Evolutionary conservation across 1,140 invertebrate genomes (phyloP).

Genomic region (Frieseomelitta varia): DNA sequence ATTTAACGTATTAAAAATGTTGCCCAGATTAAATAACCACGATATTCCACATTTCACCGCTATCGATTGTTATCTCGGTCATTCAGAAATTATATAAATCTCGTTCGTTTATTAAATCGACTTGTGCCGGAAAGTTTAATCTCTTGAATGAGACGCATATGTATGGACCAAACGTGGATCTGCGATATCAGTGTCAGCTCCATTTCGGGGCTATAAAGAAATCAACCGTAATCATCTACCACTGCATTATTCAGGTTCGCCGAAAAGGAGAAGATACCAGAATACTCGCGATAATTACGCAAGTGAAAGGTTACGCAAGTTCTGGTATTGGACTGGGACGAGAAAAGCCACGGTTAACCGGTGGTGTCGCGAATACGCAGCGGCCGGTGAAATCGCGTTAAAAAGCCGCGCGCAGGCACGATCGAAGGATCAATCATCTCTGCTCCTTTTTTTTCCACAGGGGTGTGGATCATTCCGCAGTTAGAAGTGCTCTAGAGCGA

Average conservation of each 20-base stretch:
- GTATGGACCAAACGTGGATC: neutral
- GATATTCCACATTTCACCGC: neutral
- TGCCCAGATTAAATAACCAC: neutral
- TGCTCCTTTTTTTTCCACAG: neutral
- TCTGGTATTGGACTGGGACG: neutral
- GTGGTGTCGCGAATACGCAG: neutral
- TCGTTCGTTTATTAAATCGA: neutral
- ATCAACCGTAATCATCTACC: neutral
- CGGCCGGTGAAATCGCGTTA: constrained; percentile 20
- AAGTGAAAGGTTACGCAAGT: constrained; percentile 21
- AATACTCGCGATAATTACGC: constrained; percentile 18
- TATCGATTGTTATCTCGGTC: neutral
- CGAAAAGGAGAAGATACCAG: constrained; percentile 33
- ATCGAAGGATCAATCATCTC: neutral
- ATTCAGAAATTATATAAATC: neutral
- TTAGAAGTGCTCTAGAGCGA: constrained; percentile 42
- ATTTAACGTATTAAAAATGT: neutral
- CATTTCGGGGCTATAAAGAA: neutral
- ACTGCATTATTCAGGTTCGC: neutral
- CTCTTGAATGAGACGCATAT: neutral
- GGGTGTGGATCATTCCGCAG: constrained; percentile 3
- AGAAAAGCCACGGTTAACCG: neutral
- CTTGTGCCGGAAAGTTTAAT: neutral
- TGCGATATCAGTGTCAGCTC: neutral
- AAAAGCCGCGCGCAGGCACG: neutral